A percentile compares a stretch with the other conserved stretches of the same genome.
These are phyloP conservation scores for Andrena bucephala DNA, from an alignment of 2,888 invertebrate species.

Conservation along the genomic window DNA sequence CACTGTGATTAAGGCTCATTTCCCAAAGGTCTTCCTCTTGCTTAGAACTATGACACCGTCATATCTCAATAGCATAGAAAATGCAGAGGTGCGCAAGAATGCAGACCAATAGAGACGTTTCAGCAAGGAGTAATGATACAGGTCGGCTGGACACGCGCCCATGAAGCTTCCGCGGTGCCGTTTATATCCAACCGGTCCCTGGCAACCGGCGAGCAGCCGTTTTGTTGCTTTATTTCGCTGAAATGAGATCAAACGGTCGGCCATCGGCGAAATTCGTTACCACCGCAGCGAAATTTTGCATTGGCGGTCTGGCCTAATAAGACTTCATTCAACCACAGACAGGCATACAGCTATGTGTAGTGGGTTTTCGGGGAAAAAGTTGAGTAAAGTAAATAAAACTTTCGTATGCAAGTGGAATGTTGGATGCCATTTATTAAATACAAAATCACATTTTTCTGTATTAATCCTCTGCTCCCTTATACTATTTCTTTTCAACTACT, in stretches of 20 bases:
- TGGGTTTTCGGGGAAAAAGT: background rate
- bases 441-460: no score
- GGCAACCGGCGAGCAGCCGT: constrained; percentile 59
- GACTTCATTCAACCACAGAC: constrained; percentile 21
- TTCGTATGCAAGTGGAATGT: no score
- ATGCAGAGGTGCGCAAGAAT: constrained; percentile 22
- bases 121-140: constrained; percentile 75
- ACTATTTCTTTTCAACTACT: no score
- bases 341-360: no score
- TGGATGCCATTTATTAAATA: no score
- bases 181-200: constrained; percentile 73
- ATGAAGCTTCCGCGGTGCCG: constrained; percentile 75
- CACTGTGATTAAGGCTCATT: background rate
- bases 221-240: constrained; percentile 67
- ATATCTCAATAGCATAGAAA: background rate
- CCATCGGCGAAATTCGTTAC: constrained; percentile 72
- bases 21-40: background rate
- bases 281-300: constrained; percentile 41
- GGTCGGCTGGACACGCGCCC: constrained; percentile 75
- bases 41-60: background rate
- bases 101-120: constrained; percentile 73
- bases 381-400: no score
- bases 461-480: no score
- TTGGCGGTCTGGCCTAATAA: constrained; percentile 50
- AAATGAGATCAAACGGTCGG: constrained; percentile 75